Evolutionary conservation across 2,797 vertebrate species (phyloP).

Genomic region (Leptoclinus maculatus): DNA sequence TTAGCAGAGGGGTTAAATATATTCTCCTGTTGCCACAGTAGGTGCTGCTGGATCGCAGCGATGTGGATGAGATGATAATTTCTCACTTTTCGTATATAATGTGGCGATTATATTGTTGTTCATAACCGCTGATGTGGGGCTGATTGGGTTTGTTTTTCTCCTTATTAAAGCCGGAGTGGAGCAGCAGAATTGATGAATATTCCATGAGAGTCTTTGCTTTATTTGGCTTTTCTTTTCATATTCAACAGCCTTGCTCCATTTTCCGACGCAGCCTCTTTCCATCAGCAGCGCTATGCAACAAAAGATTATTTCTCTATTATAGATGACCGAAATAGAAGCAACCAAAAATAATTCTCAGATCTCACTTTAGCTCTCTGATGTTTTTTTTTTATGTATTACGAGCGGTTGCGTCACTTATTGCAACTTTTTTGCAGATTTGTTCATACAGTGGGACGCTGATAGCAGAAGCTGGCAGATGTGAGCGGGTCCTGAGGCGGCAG

Average conservation of each 20-base stretch:
- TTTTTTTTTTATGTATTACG: slow-evolving; percentile 17
- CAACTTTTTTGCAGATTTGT: not conserved
- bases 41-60: slow-evolving; percentile 39
- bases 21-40: slow-evolving; percentile 20
- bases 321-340: slow-evolving; percentile 29
- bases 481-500: slow-evolving; percentile 36
- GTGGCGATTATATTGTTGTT: slow-evolving; percentile 65
- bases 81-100: slow-evolving; percentile 66
- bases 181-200: slow-evolving; percentile 71
- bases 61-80: slow-evolving; percentile 60
- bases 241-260: slow-evolving; percentile 59
- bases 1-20: slow-evolving; percentile 30
- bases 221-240: slow-evolving; percentile 38
- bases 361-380: slow-evolving; percentile 31
- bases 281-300: not conserved
- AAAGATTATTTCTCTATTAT: slow-evolving; percentile 10
- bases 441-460: not conserved
- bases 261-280: slow-evolving; percentile 26
- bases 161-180: slow-evolving; percentile 69
- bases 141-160: slow-evolving; percentile 74
- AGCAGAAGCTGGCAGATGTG: slow-evolving; percentile 36
- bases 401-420: slow-evolving; percentile 38
- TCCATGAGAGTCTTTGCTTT: slow-evolving; percentile 70
- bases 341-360: slow-evolving; percentile 23
- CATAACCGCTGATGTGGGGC: slow-evolving; percentile 57